A percentile compares a stretch with the other conserved stretches of the same genome.
phyloP scores from a whole-genome alignment of 2,113 vertebrate species.

The Alligator mississippiensis region DNA sequence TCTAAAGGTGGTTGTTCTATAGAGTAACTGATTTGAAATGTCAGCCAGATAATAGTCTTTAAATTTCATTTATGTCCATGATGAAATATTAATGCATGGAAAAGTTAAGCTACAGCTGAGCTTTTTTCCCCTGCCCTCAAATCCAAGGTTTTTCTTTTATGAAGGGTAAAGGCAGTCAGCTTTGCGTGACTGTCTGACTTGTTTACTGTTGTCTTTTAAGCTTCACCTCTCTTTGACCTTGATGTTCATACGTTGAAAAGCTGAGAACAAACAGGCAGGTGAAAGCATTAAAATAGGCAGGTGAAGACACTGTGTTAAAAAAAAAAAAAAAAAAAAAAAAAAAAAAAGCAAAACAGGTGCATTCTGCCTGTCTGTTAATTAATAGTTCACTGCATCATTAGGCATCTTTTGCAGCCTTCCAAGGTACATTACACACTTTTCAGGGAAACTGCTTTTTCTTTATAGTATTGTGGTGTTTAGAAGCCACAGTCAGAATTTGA shows the following conservation, averaged over 20 bases:
- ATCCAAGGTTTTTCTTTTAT: not conserved
- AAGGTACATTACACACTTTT: not conserved
- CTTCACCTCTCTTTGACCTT: not conserved
- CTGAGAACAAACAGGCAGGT: not conserved
- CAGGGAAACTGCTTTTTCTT: not conserved
- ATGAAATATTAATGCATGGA: not conserved
- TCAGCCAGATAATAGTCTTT: not conserved
- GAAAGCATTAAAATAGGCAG: not conserved
- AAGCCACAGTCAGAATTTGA: not conserved
- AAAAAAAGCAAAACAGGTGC: not conserved
- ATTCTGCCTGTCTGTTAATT: not conserved
- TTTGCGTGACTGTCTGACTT: not conserved
- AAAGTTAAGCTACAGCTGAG: not conserved
- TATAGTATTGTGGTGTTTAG: too few relatives aligned
- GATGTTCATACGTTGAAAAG: not conserved
- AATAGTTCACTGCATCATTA: not conserved
- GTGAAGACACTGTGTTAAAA: not conserved
- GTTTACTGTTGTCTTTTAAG: constrained; percentile 5
- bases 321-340: not conserved
- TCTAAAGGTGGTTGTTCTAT: not conserved
- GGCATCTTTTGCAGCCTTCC: not conserved
- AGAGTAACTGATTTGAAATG: not conserved
- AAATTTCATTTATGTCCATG: not conserved
- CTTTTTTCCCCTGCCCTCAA: not conserved
- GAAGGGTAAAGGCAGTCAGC: not conserved